phyloP scores from a whole-genome alignment of 2,797 vertebrate species.

The Acanthurus leucopareius region DNA sequence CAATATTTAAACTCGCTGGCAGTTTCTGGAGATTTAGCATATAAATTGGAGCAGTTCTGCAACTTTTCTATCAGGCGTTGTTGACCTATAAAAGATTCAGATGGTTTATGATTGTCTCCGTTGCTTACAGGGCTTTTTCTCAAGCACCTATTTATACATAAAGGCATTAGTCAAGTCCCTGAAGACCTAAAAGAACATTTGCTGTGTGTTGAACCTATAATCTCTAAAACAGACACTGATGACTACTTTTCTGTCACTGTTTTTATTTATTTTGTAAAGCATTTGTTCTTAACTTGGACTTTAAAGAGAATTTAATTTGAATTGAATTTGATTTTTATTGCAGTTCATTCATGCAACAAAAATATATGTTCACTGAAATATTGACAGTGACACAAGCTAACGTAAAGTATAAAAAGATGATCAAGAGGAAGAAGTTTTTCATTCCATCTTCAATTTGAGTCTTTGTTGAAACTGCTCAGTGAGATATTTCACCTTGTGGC shows the following conservation, averaged over 20 bases:
- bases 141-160: constrained; percentile 33
- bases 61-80: constrained; percentile 38
- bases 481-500: constrained; percentile 16
- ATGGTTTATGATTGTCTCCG: constrained; percentile 40
- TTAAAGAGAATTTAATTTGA: background rate
- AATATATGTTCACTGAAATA: no score
- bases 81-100: constrained; percentile 67
- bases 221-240: constrained; percentile 19
- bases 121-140: constrained; percentile 51
- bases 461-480: constrained; percentile 21
- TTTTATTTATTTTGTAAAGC: constrained; percentile 18
- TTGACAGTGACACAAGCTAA: background rate
- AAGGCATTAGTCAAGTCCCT: constrained; percentile 12
- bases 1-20: constrained; percentile 58
- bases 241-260: background rate
- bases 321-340: no score
- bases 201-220: constrained; percentile 15
- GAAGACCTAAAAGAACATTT: constrained; percentile 30
- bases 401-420: background rate
- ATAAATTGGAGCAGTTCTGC: constrained; percentile 33
- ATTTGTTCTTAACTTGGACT: constrained; percentile 12
- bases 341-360: no score
- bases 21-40: constrained; percentile 47
- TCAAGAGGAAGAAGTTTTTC: background rate
- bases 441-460: background rate